Percentiles rank a stretch among this genome's conserved stretches.
These are phyloP conservation scores for Thysanoteuthis rhombus DNA, from an alignment of 2,888 invertebrate species.

Conservation along the genomic window DNA sequence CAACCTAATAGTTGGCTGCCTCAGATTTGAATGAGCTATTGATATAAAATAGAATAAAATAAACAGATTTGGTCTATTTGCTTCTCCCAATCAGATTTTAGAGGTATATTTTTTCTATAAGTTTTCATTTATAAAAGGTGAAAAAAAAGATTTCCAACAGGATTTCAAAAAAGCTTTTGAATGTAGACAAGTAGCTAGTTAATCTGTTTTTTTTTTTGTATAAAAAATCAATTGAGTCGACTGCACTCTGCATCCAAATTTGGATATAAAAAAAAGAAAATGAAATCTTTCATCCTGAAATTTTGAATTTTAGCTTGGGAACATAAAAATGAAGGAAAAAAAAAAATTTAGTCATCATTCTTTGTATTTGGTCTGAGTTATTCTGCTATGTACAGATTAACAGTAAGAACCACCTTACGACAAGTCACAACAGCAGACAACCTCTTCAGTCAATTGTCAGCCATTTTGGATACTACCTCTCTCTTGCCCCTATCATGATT, in stretches of 20 bases:
- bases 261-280: not conserved
- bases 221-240: not conserved
- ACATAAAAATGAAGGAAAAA: not conserved
- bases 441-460: not conserved
- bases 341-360: not conserved
- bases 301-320: not conserved
- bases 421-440: conserved; percentile 12
- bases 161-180: no score
- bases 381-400: not conserved
- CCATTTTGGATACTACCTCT: conserved; percentile 12
- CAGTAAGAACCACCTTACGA: not conserved
- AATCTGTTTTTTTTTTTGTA: not conserved
- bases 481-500: not conserved
- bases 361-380: not conserved
- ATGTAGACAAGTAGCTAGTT: no score
- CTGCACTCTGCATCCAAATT: not conserved
- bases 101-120: no score
- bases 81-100: no score
- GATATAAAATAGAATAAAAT: no score
- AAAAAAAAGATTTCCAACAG: no score
- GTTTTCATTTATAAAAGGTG: no score
- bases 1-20: no score
- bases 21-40: no score
- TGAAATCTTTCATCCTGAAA: not conserved
- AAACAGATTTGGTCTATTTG: no score